Evolutionary conservation across 1,140 invertebrate species (phyloP).

Genomic region (Penaeus japonicus): DNA sequence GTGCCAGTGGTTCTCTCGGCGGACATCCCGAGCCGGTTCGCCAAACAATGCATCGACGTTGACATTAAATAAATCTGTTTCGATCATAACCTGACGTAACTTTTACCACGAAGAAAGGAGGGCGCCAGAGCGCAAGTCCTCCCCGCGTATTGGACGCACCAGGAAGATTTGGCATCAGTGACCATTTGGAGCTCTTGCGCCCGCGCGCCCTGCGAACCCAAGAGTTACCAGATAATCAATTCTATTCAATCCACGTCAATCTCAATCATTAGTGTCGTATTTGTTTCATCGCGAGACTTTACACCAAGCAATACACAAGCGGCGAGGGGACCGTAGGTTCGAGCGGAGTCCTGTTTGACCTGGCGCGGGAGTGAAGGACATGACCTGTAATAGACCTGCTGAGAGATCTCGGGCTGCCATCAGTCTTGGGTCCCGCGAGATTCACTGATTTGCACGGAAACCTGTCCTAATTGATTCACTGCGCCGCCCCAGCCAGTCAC

Average conservation of each 20-base stretch:
- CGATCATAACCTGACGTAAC: no score
- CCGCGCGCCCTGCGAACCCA: neutral
- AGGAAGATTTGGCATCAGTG: constrained; percentile 6
- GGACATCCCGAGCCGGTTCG: no score
- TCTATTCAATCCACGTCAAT: constrained; percentile 45
- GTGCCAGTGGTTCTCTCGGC: neutral
- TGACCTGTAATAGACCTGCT: neutral
- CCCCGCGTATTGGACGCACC: neutral
- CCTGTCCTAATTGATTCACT: constrained; percentile 25
- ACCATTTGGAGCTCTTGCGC: neutral
- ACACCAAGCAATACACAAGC: neutral
- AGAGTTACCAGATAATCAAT: constrained; percentile 52
- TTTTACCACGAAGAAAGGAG: no score
- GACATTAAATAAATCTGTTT: no score
- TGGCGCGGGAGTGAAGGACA: neutral
- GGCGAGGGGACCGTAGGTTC: neutral
- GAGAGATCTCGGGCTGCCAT: neutral
- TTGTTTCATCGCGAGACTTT: constrained; percentile 15
- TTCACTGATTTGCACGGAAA: constrained; percentile 33
- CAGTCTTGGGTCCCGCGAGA: neutral
- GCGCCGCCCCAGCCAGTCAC: neutral
- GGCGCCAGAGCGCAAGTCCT: no score
- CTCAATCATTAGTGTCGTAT: constrained; percentile 36
- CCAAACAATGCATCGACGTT: no score
- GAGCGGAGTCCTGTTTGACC: neutral